These are phyloP conservation scores for Caretta caretta DNA, from an alignment of 2,113 vertebrate species.

Conservation along the genomic window DNA sequence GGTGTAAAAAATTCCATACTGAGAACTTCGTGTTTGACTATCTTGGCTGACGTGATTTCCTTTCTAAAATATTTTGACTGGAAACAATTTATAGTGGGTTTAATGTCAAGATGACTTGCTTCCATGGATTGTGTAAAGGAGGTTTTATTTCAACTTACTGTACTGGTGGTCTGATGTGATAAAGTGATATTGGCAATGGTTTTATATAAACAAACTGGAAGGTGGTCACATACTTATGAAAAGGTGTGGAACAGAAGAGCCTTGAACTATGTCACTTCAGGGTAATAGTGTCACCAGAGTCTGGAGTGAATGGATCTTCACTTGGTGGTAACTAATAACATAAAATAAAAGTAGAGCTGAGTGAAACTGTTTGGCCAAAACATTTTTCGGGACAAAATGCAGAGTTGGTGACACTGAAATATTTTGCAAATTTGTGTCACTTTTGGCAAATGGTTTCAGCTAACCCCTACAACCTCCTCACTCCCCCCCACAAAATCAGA, in stretches of 20 bases:
- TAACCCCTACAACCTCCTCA: not conserved
- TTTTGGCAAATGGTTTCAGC: not conserved
- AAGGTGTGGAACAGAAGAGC: not conserved
- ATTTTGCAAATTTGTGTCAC: not conserved
- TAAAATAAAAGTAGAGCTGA: not conserved
- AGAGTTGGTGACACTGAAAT: not conserved
- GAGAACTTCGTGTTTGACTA: not conserved
- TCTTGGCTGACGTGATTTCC: constrained; percentile 63
- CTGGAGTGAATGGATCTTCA: not conserved
- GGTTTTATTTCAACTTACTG: constrained; percentile 27
- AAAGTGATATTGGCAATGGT: constrained; percentile 13
- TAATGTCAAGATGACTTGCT: constrained; percentile 2
- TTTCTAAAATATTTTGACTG: constrained; percentile 58
- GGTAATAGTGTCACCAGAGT: not conserved
- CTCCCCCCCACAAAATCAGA: not conserved
- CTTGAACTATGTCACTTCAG: not conserved
- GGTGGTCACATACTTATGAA: not conserved
- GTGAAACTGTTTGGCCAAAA: not conserved
- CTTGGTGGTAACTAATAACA: not conserved
- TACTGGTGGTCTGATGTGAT: not conserved
- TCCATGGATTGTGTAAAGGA: not conserved
- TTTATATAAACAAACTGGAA: not conserved
- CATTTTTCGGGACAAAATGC: not conserved
- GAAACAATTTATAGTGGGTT: constrained; percentile 37
- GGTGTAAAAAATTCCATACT: constrained; percentile 41